phyloP scores from a whole-genome alignment of 2,113 vertebrate species.

The Calcarius ornatus region DNA sequence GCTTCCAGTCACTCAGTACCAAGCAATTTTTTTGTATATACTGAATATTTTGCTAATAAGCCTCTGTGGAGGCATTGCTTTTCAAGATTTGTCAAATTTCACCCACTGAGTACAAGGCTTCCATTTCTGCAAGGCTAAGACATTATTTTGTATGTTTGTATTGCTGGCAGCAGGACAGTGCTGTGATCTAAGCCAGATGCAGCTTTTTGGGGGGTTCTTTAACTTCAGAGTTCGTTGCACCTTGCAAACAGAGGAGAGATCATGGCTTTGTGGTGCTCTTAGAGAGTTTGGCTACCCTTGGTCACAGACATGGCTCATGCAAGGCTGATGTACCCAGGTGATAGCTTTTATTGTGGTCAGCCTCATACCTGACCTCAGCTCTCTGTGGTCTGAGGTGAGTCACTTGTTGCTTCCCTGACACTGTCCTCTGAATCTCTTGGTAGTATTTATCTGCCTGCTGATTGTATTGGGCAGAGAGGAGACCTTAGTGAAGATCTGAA shows the following conservation, averaged over 20 bases:
- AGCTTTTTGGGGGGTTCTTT: neutral
- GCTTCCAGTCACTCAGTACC: neutral
- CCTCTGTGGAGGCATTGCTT: neutral
- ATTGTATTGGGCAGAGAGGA: neutral
- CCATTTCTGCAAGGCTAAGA: neutral
- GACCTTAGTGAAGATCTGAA: neutral
- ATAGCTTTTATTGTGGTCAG: neutral
- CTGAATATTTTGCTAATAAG: neutral
- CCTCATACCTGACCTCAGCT: neutral
- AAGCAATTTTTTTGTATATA: neutral
- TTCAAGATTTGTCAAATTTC: neutral
- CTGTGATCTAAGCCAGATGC: neutral
- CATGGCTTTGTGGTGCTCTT: neutral
- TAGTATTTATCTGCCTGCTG: neutral
- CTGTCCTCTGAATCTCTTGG: neutral
- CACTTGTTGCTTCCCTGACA: neutral
- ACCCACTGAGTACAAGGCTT: neutral
- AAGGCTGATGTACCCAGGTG: neutral
- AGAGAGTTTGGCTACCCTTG: neutral
- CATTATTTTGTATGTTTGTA: neutral
- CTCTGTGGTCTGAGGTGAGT: neutral
- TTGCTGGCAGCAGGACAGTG: neutral
- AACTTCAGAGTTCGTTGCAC: neutral
- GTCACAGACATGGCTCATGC: accelerated
- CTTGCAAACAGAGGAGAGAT: neutral